Evolutionary conservation across 1,140 invertebrate genomes (phyloP), one percentile per base, ranked within the genome.

Genomic region (Euura saliciscinereae): DNA sequence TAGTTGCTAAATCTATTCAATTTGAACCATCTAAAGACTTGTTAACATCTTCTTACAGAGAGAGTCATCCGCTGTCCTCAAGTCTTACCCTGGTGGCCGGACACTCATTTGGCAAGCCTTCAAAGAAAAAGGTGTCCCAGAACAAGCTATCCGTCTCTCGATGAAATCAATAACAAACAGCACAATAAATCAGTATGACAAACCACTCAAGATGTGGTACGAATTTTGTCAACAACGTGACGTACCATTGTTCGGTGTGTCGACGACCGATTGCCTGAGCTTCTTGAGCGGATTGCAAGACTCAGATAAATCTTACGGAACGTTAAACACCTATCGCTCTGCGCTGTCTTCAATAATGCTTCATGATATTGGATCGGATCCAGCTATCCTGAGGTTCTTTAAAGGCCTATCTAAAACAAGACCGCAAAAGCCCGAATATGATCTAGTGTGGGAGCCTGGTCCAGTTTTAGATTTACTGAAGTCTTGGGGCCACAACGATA

Each of bases 381-480:
- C 71, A 11, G 59, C n/a, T 59, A 71, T 80, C 13, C 75, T 74
- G 69, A 59, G 76, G 43, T 80, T 80, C 46, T 75, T 74, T 71
- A 78, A 77, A 74, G 76, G 77, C 43, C 72, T 79, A 69, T 75
- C 66, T 43, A 76, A 73, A 44, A 6, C 72, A 45, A 71, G 80
- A 65, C 75, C 77, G 10, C 11, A 74, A 2, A 66, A n/a, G 11
- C 73, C 75, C 28, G 75, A 72, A 59, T 81, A 81, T 72, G 68
- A 78, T 70, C 45, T 71, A 6, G 79, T 77, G n/a, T 80, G 78
- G 80, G 75, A 80, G 44, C 75, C 76, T 42, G 68, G 64, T 44
- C 64, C 76, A 2, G 78, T 81, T 6, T 68, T 81, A 28, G 64
- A 70, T 65, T 74, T 74, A 70, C 51, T 78, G 4, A 7, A 45